Evolutionary conservation across 2,888 invertebrate species (phyloP), one percentile per base, ranked within the genome.

Genomic region (Piscicola geometra): DNA sequence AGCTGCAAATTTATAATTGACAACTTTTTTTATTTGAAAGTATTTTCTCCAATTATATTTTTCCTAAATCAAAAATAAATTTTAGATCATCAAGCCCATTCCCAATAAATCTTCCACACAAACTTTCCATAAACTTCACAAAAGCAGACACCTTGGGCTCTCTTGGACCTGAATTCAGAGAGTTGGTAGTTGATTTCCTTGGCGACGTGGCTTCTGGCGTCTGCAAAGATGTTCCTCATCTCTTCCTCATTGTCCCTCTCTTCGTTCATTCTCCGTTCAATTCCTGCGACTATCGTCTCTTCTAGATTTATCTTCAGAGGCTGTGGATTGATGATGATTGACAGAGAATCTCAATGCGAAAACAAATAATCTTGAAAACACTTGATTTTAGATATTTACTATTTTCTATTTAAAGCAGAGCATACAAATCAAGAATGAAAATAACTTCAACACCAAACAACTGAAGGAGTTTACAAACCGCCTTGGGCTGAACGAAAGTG

Each of bases 231-330:
- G 85, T 87, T 91, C 76, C 94, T 89, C 74, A 96, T 88, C 79
- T 91, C 90, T 84, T 94, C 94, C 83, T 94, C 95, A 83, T 93
- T 94, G 82, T 94, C 94, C 81, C 89, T 90, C 84, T 93, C 93
- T 81, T 90, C 90, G 77, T 90, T 89, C 82, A 96, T 88, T 41
- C 91, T 91, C 81, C 92, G 91, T 84, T 95, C 85, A n/a, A 85
- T 82, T 69, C 79, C 79, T 5, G 79, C 74, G 35, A 82, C 78
- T n/a, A 83, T 89, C 81, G 91, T 91, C 84, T 95, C 94, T 82
- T 93, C 92, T 33, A 93, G 90, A 79, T 88, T 89, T 78, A 93
- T 86, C 83, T 90, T 90, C 82, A 93, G 86, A 71, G 92, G 92
- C 93, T 93, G 86, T 25, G 87, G 85, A 83, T 41, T n/a, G n/a